Evolutionary conservation across 2,113 vertebrate species (phyloP).

Genomic region (Eleginops maclovinus): DNA sequence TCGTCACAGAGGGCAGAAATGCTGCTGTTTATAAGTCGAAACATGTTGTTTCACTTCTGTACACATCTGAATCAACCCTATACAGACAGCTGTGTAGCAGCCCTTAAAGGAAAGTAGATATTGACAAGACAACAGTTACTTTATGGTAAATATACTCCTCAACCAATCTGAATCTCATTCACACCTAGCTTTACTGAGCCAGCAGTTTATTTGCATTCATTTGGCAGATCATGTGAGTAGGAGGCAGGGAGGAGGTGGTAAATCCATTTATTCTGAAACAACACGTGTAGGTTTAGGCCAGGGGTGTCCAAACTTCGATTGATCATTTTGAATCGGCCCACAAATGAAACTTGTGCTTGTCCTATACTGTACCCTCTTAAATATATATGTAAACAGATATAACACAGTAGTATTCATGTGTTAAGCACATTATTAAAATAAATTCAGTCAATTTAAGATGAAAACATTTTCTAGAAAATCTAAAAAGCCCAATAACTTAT

Average conservation of each 20-base stretch:
- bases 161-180: neutral
- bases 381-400: too few species aligned
- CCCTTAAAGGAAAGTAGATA: neutral
- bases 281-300: constrained; percentile 1
- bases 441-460: too few species aligned
- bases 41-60: neutral
- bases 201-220: neutral
- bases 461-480: too few species aligned
- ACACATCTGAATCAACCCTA: too few species aligned
- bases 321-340: too few species aligned
- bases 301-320: too few species aligned
- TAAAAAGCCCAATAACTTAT: too few species aligned
- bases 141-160: constrained; percentile 47
- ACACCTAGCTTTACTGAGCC: neutral
- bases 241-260: neutral
- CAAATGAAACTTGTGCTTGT: too few species aligned
- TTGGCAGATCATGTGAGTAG: neutral
- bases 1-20: neutral
- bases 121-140: neutral
- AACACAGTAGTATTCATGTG: too few species aligned
- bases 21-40: neutral
- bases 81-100: neutral
- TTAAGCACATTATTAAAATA: too few species aligned
- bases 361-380: too few species aligned
- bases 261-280: neutral